Conservation (phyloP, 2,888 invertebrate species). For the Lathronympha strigana region DNA sequence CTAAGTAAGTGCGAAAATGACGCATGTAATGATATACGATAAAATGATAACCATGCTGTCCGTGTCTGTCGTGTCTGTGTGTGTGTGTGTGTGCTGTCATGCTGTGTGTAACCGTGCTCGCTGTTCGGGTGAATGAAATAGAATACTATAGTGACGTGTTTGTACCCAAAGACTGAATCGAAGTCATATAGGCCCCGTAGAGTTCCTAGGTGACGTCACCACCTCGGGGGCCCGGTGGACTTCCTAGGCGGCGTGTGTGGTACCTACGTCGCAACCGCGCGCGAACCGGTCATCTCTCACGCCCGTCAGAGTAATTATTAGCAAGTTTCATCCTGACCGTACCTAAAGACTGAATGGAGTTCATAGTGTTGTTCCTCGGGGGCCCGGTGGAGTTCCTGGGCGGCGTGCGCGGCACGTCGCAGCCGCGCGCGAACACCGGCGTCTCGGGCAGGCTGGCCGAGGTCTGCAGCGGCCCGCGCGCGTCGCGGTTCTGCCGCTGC, state of each 20-base stretch:
- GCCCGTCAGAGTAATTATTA: too few relatives aligned
- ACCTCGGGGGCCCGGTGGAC: slow-evolving; percentile 86
- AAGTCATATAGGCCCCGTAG: slow-evolving; percentile 87
- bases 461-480: slow-evolving; percentile 86
- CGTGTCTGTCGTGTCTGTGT: too few relatives aligned
- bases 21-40: too few relatives aligned
- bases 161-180: slow-evolving; percentile 81
- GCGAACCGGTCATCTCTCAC: slow-evolving; percentile 94
- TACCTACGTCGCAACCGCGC: slow-evolving; percentile 90
- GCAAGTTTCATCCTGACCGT: not conserved
- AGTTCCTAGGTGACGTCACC: slow-evolving; percentile 91
- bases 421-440: slow-evolving; percentile 93
- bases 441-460: slow-evolving; percentile 95
- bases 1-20: too few relatives aligned
- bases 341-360: slow-evolving; percentile 84
- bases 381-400: slow-evolving; percentile 88
- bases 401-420: slow-evolving; percentile 93
- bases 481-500: slow-evolving; percentile 78
- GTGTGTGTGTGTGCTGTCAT: too few relatives aligned
- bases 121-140: too few relatives aligned
- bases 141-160: slow-evolving; percentile 40
- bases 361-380: slow-evolving; percentile 86
- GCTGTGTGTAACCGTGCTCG: too few relatives aligned
- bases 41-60: too few relatives aligned
- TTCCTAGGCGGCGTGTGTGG: slow-evolving; percentile 92